Evolutionary conservation across 2,113 vertebrate species (phyloP).

Genomic region (Cairina moschata): DNA sequence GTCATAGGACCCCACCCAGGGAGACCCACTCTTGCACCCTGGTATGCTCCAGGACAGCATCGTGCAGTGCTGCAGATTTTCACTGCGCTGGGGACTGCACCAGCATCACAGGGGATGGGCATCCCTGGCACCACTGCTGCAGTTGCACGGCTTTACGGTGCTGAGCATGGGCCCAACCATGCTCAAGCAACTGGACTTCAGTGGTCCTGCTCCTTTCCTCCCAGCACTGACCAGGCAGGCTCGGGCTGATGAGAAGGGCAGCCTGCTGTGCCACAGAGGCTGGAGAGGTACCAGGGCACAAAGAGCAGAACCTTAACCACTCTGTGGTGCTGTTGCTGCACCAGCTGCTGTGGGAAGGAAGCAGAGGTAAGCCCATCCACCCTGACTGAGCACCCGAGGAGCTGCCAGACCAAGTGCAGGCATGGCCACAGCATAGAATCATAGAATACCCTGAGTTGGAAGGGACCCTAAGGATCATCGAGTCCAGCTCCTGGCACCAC

Average conservation of each 20-base stretch:
- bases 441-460: too few relatives aligned
- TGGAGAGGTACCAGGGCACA: too few relatives aligned
- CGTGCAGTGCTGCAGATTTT: fast-evolving
- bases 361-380: neutral
- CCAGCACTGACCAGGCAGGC: neutral
- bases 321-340: neutral
- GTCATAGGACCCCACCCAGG: fast-evolving
- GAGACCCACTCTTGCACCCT: fast-evolving
- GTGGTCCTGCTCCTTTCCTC: neutral
- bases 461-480: too few relatives aligned
- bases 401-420: too few relatives aligned
- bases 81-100: neutral
- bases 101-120: neutral
- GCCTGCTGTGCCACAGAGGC: too few relatives aligned
- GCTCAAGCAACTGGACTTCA: neutral
- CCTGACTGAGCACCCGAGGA: neutral
- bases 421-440: too few relatives aligned
- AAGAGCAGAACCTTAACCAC: neutral
- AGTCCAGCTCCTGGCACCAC: too few relatives aligned
- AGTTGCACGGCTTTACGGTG: neutral
- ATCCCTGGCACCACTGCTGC: neutral
- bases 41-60: neutral
- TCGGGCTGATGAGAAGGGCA: neutral
- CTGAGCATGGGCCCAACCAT: neutral
- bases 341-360: neutral